Evolutionary conservation across 2,888 invertebrate species (phyloP).

Genomic region (Morpho deidamia): DNA sequence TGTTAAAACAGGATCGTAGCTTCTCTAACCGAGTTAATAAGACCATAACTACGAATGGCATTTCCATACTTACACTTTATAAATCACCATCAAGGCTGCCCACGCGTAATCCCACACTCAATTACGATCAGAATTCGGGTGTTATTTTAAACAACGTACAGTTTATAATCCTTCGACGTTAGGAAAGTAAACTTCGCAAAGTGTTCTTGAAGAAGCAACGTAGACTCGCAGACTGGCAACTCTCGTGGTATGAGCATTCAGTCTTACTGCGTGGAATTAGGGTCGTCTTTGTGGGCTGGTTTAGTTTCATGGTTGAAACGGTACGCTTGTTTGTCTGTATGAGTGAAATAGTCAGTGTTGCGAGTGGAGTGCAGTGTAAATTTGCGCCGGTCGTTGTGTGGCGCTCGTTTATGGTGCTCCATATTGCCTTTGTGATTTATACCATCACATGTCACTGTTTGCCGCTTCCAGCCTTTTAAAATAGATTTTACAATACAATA

Average conservation of each 20-base stretch:
- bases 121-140: constrained; percentile 32
- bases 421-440: constrained; percentile 54
- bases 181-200: constrained; percentile 42
- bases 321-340: constrained; percentile 32
- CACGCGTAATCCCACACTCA: constrained; percentile 34
- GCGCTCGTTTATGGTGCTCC: constrained; percentile 57
- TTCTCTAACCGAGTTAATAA: constrained; percentile 10
- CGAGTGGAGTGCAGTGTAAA: constrained; percentile 69
- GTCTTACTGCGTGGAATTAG: constrained; percentile 27
- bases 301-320: not conserved
- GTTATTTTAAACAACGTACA: constrained; percentile 44
- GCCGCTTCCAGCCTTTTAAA: not conserved
- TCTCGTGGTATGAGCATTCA: constrained; percentile 13
- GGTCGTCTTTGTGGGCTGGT: not conserved
- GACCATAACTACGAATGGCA: constrained; percentile 25
- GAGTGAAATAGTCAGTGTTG: constrained; percentile 67
- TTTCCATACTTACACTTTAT: constrained; percentile 59
- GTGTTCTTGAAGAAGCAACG: constrained; percentile 43
- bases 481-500: not conserved
- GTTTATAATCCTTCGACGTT: constrained; percentile 53
- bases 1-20: constrained; percentile 1
- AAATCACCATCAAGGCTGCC: constrained; percentile 43
- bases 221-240: constrained; percentile 25
- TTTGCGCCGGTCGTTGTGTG: constrained; percentile 65
- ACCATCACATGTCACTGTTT: constrained; percentile 42